Conservation (phyloP, 2,888 invertebrate species). For the Catocala nupta region DNA sequence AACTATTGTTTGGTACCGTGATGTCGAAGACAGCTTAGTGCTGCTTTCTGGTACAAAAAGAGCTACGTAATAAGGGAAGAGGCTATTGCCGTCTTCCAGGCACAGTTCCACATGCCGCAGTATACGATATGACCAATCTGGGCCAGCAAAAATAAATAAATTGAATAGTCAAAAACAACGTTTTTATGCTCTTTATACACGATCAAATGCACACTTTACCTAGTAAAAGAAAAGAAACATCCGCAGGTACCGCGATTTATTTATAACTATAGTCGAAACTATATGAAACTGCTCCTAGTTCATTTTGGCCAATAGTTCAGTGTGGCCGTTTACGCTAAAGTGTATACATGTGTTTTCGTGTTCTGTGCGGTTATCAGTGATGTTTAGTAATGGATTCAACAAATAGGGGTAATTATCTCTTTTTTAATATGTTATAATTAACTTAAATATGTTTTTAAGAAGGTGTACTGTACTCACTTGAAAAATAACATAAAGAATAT, state of each 20-base stretch:
- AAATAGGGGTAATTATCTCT: slow-evolving; percentile 9
- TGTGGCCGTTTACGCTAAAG: slow-evolving; percentile 4
- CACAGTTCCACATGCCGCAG: not conserved
- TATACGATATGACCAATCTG: slow-evolving; percentile 1
- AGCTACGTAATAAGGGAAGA: no score
- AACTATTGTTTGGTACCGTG: no score
- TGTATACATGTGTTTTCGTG: not conserved
- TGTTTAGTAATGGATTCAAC: slow-evolving; percentile 6
- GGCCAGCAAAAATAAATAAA: not conserved
- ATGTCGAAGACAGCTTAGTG: no score
- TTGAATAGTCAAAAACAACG: not conserved
- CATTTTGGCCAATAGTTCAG: slow-evolving; percentile 1
- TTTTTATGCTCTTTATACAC: not conserved
- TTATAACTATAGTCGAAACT: not conserved
- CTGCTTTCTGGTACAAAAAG: no score
- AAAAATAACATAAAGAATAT: not conserved
- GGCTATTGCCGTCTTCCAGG: no score
- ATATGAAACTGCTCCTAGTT: not conserved
- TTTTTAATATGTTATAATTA: not conserved
- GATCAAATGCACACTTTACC: not conserved
- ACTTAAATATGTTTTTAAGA: not conserved
- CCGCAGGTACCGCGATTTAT: no score
- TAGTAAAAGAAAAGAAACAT: no score
- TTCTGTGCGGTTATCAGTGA: slow-evolving; percentile 6
- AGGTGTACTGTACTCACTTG: not conserved